Conservation (phyloP, 2,113 vertebrate species). For the Pipra filicauda region DNA sequence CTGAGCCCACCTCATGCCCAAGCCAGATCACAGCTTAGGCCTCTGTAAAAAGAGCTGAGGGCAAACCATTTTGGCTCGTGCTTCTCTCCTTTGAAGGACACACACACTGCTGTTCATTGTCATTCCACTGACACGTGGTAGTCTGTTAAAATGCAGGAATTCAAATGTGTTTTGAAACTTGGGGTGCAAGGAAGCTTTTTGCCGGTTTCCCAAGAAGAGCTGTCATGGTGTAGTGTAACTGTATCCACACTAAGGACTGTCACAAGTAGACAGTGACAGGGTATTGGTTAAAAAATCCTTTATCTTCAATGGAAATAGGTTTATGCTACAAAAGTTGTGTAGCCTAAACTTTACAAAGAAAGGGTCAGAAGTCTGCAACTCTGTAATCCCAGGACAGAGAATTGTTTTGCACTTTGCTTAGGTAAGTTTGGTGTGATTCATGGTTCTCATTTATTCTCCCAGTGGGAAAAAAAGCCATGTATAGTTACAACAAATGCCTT, state of each 20-base stretch:
- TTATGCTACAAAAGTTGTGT: background rate
- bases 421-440: conserved; percentile 10
- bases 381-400: background rate
- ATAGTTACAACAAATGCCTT: background rate
- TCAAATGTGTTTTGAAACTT: background rate
- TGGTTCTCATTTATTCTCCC: background rate
- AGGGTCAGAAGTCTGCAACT: background rate
- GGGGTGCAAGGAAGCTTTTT: background rate
- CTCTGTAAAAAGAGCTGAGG: background rate
- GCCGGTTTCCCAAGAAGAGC: background rate
- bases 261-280: background rate
- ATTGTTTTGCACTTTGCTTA: conserved; percentile 8
- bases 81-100: background rate
- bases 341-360: background rate
- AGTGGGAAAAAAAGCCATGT: background rate
- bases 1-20: background rate
- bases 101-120: background rate
- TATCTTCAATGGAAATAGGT: background rate
- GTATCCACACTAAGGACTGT: background rate
- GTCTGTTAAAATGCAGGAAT: background rate
- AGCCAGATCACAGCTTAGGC: background rate
- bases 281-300: background rate
- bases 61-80: background rate
- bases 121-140: background rate
- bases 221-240: background rate